A percentile compares a stretch with the other conserved stretches of the same genome.
phyloP scores from a whole-genome alignment of 2,888 invertebrate species.

The Rhogogaster chlorosoma region DNA sequence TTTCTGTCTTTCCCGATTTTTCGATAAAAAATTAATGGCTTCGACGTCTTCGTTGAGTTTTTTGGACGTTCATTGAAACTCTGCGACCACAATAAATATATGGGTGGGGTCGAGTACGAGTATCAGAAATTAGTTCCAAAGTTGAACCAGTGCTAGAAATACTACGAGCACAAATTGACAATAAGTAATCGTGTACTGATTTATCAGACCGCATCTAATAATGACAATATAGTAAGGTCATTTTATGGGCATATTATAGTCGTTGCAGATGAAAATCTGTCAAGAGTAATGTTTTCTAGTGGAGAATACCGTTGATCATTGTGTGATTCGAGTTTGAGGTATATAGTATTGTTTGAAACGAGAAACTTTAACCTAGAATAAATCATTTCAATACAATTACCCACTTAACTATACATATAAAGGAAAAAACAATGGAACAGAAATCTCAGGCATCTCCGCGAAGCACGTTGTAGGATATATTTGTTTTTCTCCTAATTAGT shows the following conservation, averaged over 20 bases:
- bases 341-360: background rate
- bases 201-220: slow-evolving; percentile 36
- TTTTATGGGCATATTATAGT: background rate
- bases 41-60: background rate
- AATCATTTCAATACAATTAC: slow-evolving; percentile 34
- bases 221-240: background rate
- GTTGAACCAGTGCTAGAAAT: background rate
- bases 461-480: background rate
- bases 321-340: background rate
- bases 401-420: background rate
- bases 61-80: background rate
- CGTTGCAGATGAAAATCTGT: background rate
- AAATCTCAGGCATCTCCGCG: background rate
- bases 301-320: background rate
- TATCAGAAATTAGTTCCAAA: background rate
- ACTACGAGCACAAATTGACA: background rate
- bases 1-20: background rate
- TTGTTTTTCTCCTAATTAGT: slow-evolving; percentile 16
- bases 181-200: background rate
- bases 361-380: slow-evolving; percentile 40
- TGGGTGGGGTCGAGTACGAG: too few species aligned
- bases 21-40: background rate
- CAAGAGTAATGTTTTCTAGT: background rate
- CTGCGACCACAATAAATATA: background rate
- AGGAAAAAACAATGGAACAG: slow-evolving; percentile 17